A percentile compares a stretch with the other conserved stretches of the same genome.
These are phyloP conservation scores for Pachyuromys duprasi DNA, from an alignment of 2,797 vertebrate species.

Conservation along the genomic window DNA sequence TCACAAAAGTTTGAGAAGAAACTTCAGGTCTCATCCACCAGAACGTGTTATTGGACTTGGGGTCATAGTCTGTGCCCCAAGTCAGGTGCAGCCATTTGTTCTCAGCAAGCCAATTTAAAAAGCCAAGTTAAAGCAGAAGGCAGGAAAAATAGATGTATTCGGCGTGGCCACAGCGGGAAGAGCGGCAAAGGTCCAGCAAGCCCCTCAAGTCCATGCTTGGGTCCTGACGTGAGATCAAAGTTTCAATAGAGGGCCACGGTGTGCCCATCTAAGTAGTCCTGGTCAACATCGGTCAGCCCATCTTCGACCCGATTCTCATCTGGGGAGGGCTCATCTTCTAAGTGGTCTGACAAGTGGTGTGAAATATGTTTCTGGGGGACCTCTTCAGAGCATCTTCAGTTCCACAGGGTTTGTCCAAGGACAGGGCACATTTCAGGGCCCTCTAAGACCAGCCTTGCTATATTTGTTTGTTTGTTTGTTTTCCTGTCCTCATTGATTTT, in stretches of 20 bases:
- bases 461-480: not conserved
- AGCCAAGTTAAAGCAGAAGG: not conserved
- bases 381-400: not conserved
- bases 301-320: not conserved
- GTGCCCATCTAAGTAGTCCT: not conserved
- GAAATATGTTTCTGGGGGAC: not conserved
- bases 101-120: not conserved
- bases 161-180: not conserved
- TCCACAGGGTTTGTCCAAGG: too few relatives aligned
- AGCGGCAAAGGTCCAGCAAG: not conserved
- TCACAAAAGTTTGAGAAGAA: not conserved
- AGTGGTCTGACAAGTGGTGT: not conserved
- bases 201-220: not conserved
- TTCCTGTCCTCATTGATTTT: conserved; percentile 15
- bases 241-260: not conserved
- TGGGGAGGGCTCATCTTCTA: not conserved
- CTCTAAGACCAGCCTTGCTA: not conserved
- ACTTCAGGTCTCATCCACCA: not conserved
- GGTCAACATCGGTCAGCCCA: too few relatives aligned
- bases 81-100: not conserved
- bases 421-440: not conserved
- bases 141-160: not conserved
- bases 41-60: not conserved
- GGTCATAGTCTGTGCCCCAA: not conserved
- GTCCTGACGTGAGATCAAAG: not conserved